phyloP scores from a whole-genome alignment of 1,140 invertebrate genomes.

The Drosophila teissieri region DNA sequence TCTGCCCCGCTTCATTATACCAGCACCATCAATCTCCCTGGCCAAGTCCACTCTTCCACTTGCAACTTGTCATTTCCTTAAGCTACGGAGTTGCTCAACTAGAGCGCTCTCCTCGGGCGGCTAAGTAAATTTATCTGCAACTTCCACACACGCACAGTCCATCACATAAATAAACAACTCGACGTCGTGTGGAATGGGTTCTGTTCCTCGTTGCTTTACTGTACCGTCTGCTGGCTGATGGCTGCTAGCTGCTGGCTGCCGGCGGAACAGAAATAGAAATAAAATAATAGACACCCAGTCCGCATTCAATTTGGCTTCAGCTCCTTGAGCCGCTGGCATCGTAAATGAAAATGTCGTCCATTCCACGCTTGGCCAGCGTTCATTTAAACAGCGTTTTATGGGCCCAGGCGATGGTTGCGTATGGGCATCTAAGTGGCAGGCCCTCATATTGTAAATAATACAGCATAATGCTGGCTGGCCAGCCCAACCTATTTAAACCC shows the following conservation, averaged over 20 bases:
- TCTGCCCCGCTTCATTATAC: constrained; percentile 16
- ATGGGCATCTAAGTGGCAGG: constrained; percentile 16
- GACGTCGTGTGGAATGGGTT: constrained; percentile 51
- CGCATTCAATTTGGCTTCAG: constrained; percentile 43
- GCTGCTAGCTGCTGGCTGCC: too few species aligned
- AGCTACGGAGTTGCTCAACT: constrained; percentile 43
- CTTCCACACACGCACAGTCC: constrained; percentile 64
- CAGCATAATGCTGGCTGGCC: constrained; percentile 52
- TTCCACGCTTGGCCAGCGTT: constrained; percentile 56
- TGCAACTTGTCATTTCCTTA: constrained; percentile 56
- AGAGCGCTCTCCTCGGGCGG: constrained; percentile 39
- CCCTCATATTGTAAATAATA: constrained; percentile 77
- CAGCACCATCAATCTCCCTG: constrained; percentile 47
- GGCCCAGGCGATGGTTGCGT: constrained; percentile 18
- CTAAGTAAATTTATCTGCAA: constrained; percentile 77
- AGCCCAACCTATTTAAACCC: constrained; percentile 8
- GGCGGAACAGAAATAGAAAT: constrained; percentile 48
- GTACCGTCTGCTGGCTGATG: constrained; percentile 26
- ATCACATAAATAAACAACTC: constrained; percentile 81
- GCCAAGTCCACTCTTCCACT: constrained; percentile 53
- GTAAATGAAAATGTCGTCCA: constrained; percentile 80
- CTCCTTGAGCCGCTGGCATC: constrained; percentile 32
- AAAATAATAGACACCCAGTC: constrained; percentile 72
- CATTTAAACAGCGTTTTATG: constrained; percentile 68
- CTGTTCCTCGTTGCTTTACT: not conserved